Conservation (phyloP, 1,140 invertebrate species). For the Formica exsecta region DNA sequence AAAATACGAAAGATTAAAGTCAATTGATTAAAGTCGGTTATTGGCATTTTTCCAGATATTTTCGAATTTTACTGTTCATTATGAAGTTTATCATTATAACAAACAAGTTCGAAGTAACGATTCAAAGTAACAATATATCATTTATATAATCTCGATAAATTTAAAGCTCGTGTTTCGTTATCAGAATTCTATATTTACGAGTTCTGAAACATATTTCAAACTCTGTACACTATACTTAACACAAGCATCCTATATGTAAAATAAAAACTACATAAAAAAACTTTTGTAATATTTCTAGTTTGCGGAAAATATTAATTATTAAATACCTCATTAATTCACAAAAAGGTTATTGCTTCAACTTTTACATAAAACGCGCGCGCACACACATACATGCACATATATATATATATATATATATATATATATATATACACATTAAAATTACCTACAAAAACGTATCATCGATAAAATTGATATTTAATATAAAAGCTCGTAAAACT, state of each 20-base stretch:
- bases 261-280: not conserved
- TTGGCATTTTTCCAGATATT: constrained; percentile 36
- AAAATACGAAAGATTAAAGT: constrained; percentile 6
- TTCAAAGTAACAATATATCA: constrained; percentile 34
- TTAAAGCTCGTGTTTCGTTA: constrained; percentile 2
- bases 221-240: constrained; percentile 11
- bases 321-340: constrained; percentile 25
- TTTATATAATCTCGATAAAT: constrained; percentile 40
- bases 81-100: not conserved
- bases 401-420: too few species aligned
- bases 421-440: too few species aligned
- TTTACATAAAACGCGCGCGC: not conserved
- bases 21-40: constrained; percentile 32
- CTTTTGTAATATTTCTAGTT: constrained; percentile 5
- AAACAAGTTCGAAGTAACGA: not conserved
- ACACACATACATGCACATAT: too few species aligned
- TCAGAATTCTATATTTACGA: constrained; percentile 37
- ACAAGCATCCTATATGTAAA: constrained; percentile 15
- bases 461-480: constrained; percentile 7
- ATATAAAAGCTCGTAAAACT: not conserved
- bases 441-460: not conserved
- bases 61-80: constrained; percentile 30
- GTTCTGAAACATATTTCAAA: constrained; percentile 7
- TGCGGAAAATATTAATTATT: constrained; percentile 14
- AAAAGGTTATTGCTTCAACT: not conserved